phyloP scores from a whole-genome alignment of 2,888 invertebrate genomes.

The Clivina fossor region DNA sequence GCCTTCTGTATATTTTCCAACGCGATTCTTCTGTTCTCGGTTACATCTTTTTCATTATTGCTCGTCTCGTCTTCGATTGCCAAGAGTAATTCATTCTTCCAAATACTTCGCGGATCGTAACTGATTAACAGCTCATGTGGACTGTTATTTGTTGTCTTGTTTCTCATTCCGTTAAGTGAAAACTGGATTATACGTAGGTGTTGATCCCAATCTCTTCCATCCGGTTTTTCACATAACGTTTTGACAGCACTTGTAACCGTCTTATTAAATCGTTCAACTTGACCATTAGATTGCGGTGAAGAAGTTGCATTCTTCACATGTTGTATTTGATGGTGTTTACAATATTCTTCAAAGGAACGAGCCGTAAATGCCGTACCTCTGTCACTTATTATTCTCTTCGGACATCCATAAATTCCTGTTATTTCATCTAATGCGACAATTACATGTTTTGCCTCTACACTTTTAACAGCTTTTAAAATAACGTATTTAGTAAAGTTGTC shows the following conservation, averaged over 20 bases:
- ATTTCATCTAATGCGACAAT: not conserved
- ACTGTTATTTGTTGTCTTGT: too few species aligned
- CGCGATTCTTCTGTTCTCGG: too few species aligned
- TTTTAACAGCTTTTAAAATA: not conserved
- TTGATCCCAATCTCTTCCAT: slow-evolving; percentile 34
- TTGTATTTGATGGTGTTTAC: slow-evolving; percentile 34
- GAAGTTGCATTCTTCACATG: too few species aligned
- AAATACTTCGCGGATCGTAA: too few species aligned
- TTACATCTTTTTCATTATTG: too few species aligned
- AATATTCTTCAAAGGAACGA: slow-evolving; percentile 37
- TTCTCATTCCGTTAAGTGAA: too few species aligned
- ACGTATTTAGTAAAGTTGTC: slow-evolving; percentile 3
- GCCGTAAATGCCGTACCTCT: slow-evolving; percentile 12
- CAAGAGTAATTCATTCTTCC: too few species aligned
- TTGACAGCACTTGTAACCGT: slow-evolving; percentile 31
- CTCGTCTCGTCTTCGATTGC: too few species aligned
- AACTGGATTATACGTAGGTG: slow-evolving; percentile 8
- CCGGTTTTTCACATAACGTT: slow-evolving; percentile 36
- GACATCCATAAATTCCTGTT: slow-evolving; percentile 4
- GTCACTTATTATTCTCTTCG: slow-evolving; percentile 12
- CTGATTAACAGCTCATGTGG: too few species aligned
- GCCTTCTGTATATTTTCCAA: too few species aligned
- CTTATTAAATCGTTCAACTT: too few species aligned
- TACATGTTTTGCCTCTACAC: not conserved
- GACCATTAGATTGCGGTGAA: slow-evolving; percentile 42